Base-by-base conservation (phyloP, 2,888 invertebrate genomes). In the Temnothorax rugatulus region DNA sequence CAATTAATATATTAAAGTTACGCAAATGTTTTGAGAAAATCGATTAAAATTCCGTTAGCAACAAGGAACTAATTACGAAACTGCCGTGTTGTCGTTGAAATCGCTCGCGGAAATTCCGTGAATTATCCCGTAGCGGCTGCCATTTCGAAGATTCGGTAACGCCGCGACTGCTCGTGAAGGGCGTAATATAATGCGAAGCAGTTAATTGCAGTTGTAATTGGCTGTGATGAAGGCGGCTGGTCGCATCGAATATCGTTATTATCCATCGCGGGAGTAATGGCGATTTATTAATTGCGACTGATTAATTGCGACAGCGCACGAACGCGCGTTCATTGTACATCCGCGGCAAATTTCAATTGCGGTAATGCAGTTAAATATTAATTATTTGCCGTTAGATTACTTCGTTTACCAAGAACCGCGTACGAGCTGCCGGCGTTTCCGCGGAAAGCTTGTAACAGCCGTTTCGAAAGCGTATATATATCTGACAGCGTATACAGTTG, bases 41-140 rank as follows among this genome's bases (percentile, higher is more conserved):
- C 64, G 79, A 89, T 88, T 84, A 89, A 89, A 89, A 89, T 88
- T 88, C 83, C 61, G 66, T 13, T 59, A n/a, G 38, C 73, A 47
- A 66, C 69, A 66, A 68, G 75, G 47, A 41, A 41, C 61, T 86
- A 86, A 84, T 90, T 85, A 90, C 69, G 84, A 85, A 86, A 82
- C 86, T 86, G 61, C 38, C 68, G 61, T 47, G 44, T 34, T 3
- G 21, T 50, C 34, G 57, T 18, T 15, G 25, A 34, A 85, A 77
- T 88, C 69, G 52, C 63, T 75, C 34, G 68, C 41, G 73, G 79
- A 81, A 81, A 81, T 81, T 73, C 44, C 59, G 73, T 44, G 73
- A 81, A 73, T 81, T 81, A 73, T 59, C 57, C 54, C 13, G 59
- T 47, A 81, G 79, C 47, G 47, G 59, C 47, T 81, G 79, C 79